Conservation (phyloP, 1,140 invertebrate genomes). For the Drosophila melanogaster region DNA sequence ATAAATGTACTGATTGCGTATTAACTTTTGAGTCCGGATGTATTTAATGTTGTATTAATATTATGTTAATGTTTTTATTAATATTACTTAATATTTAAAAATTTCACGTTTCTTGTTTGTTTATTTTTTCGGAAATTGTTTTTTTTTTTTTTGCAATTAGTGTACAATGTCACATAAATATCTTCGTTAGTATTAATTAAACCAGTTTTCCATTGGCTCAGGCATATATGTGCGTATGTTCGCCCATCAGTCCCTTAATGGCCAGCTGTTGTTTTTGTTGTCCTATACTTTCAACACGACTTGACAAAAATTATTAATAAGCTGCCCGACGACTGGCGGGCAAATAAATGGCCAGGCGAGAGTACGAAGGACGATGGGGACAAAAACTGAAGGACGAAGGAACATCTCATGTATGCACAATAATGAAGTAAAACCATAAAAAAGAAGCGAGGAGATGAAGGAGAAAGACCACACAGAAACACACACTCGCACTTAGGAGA, state of each 20-base stretch:
- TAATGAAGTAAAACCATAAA: constrained; percentile 66
- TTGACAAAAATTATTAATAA: constrained; percentile 78
- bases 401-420: constrained; percentile 67
- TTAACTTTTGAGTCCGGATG: neutral
- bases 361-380: constrained; percentile 7
- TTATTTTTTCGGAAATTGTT: neutral
- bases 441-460: constrained; percentile 32
- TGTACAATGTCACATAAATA: neutral
- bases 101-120: neutral
- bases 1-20: neutral
- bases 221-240: neutral
- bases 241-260: constrained; percentile 5
- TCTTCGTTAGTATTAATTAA: constrained; percentile 22
- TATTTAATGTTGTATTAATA: neutral
- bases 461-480: constrained; percentile 56
- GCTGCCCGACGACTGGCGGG: constrained; percentile 48
- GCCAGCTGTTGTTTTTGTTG: constrained; percentile 10
- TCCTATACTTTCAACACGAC: constrained; percentile 38
- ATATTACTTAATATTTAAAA: no score
- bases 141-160: neutral
- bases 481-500: neutral
- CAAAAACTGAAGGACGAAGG: constrained; percentile 25
- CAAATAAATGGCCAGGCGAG: constrained; percentile 61
- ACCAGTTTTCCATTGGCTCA: constrained; percentile 3
- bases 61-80: no score